Evolutionary conservation across 1,140 invertebrate species (phyloP), one percentile per base, ranked within the genome.

Genomic region (Littorina saxatilis): DNA sequence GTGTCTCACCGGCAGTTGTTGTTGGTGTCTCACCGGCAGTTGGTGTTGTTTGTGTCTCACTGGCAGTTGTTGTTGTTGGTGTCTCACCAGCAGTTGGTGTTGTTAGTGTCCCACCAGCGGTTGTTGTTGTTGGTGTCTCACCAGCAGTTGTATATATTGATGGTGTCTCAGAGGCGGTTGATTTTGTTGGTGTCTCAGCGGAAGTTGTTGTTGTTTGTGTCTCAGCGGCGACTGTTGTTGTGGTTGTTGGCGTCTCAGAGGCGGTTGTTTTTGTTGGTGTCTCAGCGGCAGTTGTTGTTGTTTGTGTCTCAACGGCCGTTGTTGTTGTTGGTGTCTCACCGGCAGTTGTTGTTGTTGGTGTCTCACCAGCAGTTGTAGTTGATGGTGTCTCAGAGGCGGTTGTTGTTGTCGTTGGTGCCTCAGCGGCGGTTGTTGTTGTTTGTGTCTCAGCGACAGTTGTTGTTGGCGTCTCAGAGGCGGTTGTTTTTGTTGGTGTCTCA

Each of bases 181-280:
- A n/a, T n/a, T n/a, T 27, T 17, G 74, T 50, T 79, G 74, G 58
- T 74, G 58, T 43, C 0, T 0, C n/a, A n/a, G n/a, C 52, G 20
- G 29, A 35, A 35, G 82, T 32, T 66, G 58, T 5, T 43, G 63
- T n/a, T n/a, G n/a, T 29, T 66, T n/a, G 5, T 5, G n/a, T 35
- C 17, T 13, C 23, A n/a, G n/a, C n/a, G n/a, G n/a, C n/a, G n/a
- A n/a, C n/a, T n/a, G n/a, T 63, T 11, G 76, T 43, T 27, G 75
- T 72, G 43, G 82, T 37, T 40, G 50, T 17, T 63, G 55, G 58
- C 7, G 52, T 15, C 11, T 27, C 20, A 23, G 82, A 39, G 50
- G 29, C 23, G 43, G 77, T 81, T 52, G 47, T 58, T 73, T 63
- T 66, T 63, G 82, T 55, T 43, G 77, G 23, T 80, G 37, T 58